A percentile compares a stretch with the other conserved stretches of the same genome.
phyloP scores from a whole-genome alignment of 2,797 vertebrate genomes.

The Eulemur rubriventer region DNA sequence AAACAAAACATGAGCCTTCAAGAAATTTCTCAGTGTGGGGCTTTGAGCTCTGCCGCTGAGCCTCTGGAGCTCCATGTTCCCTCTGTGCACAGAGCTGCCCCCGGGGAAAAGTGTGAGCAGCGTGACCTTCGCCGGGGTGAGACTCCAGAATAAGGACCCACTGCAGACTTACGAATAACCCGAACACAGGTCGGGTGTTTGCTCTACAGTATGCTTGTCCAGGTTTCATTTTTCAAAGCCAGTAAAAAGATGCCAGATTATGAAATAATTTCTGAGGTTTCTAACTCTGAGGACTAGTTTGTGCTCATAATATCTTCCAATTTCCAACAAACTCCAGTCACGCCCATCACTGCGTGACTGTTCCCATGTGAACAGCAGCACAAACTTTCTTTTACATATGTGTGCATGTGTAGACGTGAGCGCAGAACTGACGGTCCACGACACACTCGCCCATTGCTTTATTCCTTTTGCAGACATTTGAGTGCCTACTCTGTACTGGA shows the following conservation, averaged over 20 bases:
- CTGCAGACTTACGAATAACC: not conserved
- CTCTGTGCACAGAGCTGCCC: not conserved
- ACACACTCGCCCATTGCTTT: not conserved
- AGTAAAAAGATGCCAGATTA: not conserved
- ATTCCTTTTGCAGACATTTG: not conserved
- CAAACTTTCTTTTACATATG: not conserved
- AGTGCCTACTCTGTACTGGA: not conserved
- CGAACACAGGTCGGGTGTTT: not conserved
- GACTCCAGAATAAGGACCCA: not conserved
- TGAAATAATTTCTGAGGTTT: not conserved
- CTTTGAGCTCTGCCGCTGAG: not conserved
- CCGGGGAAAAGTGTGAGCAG: not conserved
- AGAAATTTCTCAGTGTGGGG: not conserved
- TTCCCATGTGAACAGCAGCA: not conserved
- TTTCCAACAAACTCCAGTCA: not conserved
- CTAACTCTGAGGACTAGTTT: not conserved
- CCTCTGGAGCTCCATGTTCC: too few relatives aligned
- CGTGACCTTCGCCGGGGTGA: too few relatives aligned
- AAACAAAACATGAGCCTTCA: not conserved
- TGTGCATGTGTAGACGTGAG: accelerated
- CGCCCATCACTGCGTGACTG: not conserved
- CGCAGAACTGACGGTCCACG: not conserved
- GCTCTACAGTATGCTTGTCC: not conserved
- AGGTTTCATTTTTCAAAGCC: not conserved
- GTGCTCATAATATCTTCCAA: not conserved